Evolutionary conservation across 92 coral and sea anemone genomes (phyloP), one percentile per base, ranked within the genome.

Genomic region (Scolanthus callimorphus): DNA sequence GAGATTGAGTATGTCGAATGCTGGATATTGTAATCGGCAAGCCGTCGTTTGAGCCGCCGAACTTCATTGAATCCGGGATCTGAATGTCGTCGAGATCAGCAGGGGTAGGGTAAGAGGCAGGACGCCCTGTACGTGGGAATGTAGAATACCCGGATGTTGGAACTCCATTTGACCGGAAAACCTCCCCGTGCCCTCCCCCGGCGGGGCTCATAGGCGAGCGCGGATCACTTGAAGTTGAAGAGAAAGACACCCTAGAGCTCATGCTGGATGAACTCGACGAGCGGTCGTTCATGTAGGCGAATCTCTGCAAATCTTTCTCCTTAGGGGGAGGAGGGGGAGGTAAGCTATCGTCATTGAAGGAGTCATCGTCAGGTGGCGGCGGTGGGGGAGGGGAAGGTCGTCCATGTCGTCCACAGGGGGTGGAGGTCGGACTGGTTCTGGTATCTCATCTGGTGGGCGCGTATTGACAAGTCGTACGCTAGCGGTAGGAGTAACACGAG

Each of bases 401-500:
- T 81, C 95, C 11, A 71, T 80, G 3, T 81, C 86, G 20, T 65
- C 82, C 4, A 60, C 79, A 21, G 81, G 87, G 19, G 82, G 75
- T 1, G 85, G 90, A 20, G 87, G 79, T 60, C 74, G 46, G 11
- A 57, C 71, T n/a, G 73, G 71, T 11, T 49, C 76, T 12, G 70
- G 85, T 0, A 59, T 60, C 27, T 77, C 96, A 12, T 44, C 85
- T 24, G 96, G 96, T 19, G 78, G 71, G 26, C 90, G 83, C 1
- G 96, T 86, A 60, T 90, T 82, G 15, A 94, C 99, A 50, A 83
- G 74, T 28, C 85, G 77, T 34, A 94, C 96, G 41, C 94, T 90
- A 3, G 96, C 89, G 0, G 91, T 85, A 25, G 98, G 85, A 6
- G 91, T 77, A 29, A 84, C 83, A 30, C 73, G 60, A 9, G 96